phyloP scores from a whole-genome alignment of 2,888 invertebrate species.

The Diarsia mendica region DNA sequence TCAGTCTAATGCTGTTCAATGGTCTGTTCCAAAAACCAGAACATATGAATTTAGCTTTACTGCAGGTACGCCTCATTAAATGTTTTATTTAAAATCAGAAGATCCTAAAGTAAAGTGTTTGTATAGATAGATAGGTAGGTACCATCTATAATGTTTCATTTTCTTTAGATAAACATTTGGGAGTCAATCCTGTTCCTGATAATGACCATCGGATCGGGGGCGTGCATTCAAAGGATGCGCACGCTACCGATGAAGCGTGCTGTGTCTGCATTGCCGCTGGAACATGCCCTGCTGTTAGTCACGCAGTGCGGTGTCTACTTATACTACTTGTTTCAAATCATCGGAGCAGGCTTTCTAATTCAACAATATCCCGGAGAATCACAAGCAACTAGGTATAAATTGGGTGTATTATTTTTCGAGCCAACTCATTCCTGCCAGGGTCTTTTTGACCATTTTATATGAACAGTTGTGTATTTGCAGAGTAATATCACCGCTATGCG shows the following conservation, averaged over 20 bases:
- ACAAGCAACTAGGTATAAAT: slow-evolving; percentile 81
- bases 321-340: slow-evolving; percentile 94
- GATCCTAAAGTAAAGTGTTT: not conserved
- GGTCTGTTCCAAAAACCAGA: slow-evolving; percentile 90
- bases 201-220: slow-evolving; percentile 84
- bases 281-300: slow-evolving; percentile 93
- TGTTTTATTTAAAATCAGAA: not conserved
- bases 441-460: not conserved
- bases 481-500: slow-evolving; percentile 86
- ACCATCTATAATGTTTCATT: not conserved
- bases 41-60: slow-evolving; percentile 90
- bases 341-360: slow-evolving; percentile 92
- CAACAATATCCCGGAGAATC: slow-evolving; percentile 80
- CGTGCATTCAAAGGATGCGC: slow-evolving; percentile 85
- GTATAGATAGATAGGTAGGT: not conserved
- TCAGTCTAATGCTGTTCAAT: slow-evolving; percentile 93
- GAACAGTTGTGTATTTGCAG: slow-evolving; percentile 67
- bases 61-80: slow-evolving; percentile 85
- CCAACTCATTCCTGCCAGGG: not conserved
- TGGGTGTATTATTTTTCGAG: not conserved
- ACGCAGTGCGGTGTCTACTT: slow-evolving; percentile 95
- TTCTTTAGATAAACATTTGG: slow-evolving; percentile 89
- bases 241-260: slow-evolving; percentile 79
- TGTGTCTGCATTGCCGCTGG: slow-evolving; percentile 88
- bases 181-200: slow-evolving; percentile 84